Evolutionary conservation across 2,797 vertebrate species (phyloP).

Genomic region (Pangasius mekongensis): DNA sequence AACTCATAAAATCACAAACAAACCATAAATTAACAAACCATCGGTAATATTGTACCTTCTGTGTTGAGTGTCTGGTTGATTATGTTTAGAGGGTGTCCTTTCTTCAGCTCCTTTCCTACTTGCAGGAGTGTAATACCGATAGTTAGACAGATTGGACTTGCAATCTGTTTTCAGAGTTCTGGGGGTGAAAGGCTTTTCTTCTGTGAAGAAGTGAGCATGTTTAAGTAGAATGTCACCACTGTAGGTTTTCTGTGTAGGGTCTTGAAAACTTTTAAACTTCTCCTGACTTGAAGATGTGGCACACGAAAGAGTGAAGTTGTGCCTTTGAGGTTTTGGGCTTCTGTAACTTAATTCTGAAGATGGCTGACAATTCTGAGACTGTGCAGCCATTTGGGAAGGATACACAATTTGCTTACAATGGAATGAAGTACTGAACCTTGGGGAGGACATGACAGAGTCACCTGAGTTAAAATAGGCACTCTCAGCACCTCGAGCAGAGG

Average conservation of each 20-base stretch:
- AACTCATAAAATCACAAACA: background rate
- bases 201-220: constrained; percentile 85
- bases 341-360: constrained; percentile 62
- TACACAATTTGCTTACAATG: constrained; percentile 72
- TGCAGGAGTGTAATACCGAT: constrained; percentile 89
- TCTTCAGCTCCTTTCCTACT: constrained; percentile 68
- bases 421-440: constrained; percentile 72
- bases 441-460: constrained; percentile 67
- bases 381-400: constrained; percentile 54
- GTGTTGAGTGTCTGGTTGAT: constrained; percentile 68
- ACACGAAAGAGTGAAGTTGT: constrained; percentile 48
- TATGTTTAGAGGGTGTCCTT: constrained; percentile 45
- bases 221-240: constrained; percentile 86
- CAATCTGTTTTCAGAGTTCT: constrained; percentile 87
- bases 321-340: constrained; percentile 58
- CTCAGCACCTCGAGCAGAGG: constrained; percentile 67
- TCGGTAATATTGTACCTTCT: constrained; percentile 74
- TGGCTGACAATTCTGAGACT: constrained; percentile 43
- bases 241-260: constrained; percentile 75
- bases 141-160: constrained; percentile 83
- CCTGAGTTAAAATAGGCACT: constrained; percentile 61
- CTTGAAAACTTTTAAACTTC: constrained; percentile 71
- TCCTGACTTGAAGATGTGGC: constrained; percentile 55
- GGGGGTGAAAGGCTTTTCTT: constrained; percentile 86
- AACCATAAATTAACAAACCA: background rate